These are phyloP conservation scores for Amblyraja radiata DNA, from an alignment of 2,797 vertebrate genomes.

Conservation along the genomic window DNA sequence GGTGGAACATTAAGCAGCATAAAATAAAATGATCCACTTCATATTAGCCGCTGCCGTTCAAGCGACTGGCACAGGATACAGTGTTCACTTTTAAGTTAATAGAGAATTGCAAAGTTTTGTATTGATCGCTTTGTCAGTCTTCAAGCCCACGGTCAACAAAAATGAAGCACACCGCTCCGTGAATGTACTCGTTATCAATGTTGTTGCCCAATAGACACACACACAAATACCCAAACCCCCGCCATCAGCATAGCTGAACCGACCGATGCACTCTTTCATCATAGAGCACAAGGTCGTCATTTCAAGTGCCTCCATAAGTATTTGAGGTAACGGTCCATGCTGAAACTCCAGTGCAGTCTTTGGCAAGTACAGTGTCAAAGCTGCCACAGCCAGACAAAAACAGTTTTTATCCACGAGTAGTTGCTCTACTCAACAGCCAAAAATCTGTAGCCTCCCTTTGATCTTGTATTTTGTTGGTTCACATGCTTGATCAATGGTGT, in stretches of 20 bases:
- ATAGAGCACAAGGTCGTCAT: not conserved
- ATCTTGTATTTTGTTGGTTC: too few relatives aligned
- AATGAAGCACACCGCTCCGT: not conserved
- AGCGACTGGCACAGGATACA: not conserved
- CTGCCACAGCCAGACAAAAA: too few relatives aligned
- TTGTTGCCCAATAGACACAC: conserved; percentile 4
- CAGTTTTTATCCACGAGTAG: too few relatives aligned
- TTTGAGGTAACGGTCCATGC: not conserved
- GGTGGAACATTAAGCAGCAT: not conserved
- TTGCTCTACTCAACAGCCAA: too few relatives aligned
- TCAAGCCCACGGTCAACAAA: not conserved
- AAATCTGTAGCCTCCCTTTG: too few relatives aligned
- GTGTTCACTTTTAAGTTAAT: not conserved
- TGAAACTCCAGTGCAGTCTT: not conserved
- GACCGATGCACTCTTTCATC: not conserved
- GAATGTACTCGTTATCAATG: not conserved
- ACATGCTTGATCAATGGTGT: too few relatives aligned
- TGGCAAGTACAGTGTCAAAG: not conserved
- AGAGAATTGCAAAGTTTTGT: not conserved
- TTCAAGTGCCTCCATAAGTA: not conserved
- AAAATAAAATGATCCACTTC: not conserved
- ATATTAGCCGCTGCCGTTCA: not conserved
- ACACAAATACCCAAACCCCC: not conserved
- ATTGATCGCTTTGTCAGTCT: not conserved
- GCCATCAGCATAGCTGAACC: not conserved